Percentiles rank a stretch among this genome's conserved stretches.
Conservation (phyloP, 2,888 invertebrate genomes). For the Drosophila infuscata region DNA sequence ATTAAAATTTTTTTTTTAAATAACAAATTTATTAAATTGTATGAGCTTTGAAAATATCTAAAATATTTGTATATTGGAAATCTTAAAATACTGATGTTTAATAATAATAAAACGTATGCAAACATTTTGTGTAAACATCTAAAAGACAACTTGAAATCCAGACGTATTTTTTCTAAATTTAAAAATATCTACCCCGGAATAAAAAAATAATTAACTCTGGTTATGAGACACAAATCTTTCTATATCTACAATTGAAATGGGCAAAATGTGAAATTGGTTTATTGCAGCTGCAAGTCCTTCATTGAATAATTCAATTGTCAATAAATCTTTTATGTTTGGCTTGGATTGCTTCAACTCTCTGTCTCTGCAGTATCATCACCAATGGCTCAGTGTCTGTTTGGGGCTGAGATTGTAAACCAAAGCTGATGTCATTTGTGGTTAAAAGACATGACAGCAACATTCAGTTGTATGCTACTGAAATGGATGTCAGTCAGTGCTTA, state of each 20-base stretch:
- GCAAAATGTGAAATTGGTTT: slow-evolving; percentile 9
- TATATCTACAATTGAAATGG: not conserved
- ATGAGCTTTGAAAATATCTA: too few relatives aligned
- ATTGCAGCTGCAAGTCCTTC: slow-evolving; percentile 19
- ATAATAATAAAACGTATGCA: not conserved
- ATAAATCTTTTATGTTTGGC: slow-evolving; percentile 11
- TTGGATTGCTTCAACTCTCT: slow-evolving; percentile 3
- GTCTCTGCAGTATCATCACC: slow-evolving; percentile 19
- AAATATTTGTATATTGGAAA: not conserved
- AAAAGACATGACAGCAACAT: slow-evolving; percentile 64
- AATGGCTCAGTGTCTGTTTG: slow-evolving; percentile 32
- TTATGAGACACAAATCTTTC: not conserved
- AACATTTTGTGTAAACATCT: not conserved
- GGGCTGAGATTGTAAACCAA: slow-evolving; percentile 26
- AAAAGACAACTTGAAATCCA: not conserved
- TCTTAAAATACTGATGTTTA: not conserved
- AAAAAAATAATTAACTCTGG: not conserved
- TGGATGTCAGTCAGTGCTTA: slow-evolving; percentile 40
- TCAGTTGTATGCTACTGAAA: slow-evolving; percentile 52
- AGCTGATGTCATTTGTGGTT: slow-evolving; percentile 69
- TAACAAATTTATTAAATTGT: too few relatives aligned
- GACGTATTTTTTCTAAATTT: not conserved
- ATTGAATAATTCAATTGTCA: slow-evolving; percentile 20
- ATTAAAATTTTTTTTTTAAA: not conserved
- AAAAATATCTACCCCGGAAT: not conserved